Conservation (phyloP, 1,140 invertebrate species). For the Drosophila athabasca region DNA sequence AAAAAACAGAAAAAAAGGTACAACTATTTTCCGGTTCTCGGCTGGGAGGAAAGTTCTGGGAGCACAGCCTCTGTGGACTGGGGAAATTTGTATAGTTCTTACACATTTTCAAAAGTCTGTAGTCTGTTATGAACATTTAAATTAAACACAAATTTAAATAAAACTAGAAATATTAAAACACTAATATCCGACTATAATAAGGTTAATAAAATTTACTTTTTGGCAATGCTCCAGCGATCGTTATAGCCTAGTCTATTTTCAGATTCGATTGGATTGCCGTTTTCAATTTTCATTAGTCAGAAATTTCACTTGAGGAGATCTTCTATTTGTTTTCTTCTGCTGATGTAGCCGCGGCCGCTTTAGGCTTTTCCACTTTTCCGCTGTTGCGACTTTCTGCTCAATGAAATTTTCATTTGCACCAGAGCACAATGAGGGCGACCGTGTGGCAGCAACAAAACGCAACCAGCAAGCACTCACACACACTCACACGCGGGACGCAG, state of each 20-base stretch:
- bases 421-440: slow-evolving; percentile 78
- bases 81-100: neutral
- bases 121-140: too few species aligned
- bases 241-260: neutral
- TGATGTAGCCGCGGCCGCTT: slow-evolving; percentile 55
- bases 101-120: neutral
- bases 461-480: slow-evolving; percentile 28
- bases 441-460: slow-evolving; percentile 37
- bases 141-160: too few species aligned
- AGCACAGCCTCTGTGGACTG: slow-evolving; percentile 7
- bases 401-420: slow-evolving; percentile 81
- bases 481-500: slow-evolving; percentile 46
- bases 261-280: slow-evolving; percentile 40
- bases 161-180: neutral
- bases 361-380: slow-evolving; percentile 75
- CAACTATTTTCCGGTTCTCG: slow-evolving; percentile 67
- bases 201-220: slow-evolving; percentile 49
- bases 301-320: slow-evolving; percentile 62
- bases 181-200: neutral
- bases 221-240: slow-evolving; percentile 54
- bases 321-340: slow-evolving; percentile 57
- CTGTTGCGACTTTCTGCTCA: slow-evolving; percentile 72
- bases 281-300: slow-evolving; percentile 36
- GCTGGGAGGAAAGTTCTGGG: slow-evolving; percentile 59
- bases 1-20: slow-evolving; percentile 12